Evolutionary conservation across 2,113 vertebrate species (phyloP).

Genomic region (Progne subis): DNA sequence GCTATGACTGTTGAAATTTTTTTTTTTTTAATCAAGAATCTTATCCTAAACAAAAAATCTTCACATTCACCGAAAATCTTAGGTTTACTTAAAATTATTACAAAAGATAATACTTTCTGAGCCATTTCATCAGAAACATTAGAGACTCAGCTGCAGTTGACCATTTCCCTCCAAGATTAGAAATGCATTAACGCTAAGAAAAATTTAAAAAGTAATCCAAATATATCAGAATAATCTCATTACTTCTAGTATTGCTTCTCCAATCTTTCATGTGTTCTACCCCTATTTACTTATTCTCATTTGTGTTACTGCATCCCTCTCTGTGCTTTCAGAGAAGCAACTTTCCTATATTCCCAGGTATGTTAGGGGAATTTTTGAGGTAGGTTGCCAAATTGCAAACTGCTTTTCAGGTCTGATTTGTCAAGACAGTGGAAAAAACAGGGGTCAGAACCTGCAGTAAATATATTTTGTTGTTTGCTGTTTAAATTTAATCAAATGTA

Average conservation of each 20-base stretch:
- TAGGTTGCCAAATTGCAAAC: neutral
- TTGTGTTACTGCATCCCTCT: neutral
- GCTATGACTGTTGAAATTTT: neutral
- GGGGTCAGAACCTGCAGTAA: neutral
- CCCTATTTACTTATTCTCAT: neutral
- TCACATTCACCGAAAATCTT: neutral
- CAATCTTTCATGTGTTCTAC: neutral
- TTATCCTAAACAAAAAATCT: neutral
- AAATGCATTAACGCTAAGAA: neutral
- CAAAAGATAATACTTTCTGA: neutral
- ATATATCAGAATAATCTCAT: neutral
- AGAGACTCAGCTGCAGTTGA: neutral
- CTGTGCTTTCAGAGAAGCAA: neutral
- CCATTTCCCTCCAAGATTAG: neutral
- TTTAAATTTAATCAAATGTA: neutral
- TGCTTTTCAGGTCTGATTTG: neutral
- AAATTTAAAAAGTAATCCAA: neutral
- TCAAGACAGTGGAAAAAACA: neutral
- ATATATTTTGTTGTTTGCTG: neutral
- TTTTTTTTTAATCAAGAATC: neutral
- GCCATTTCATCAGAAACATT: neutral
- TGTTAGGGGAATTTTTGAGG: neutral
- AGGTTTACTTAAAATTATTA: neutral
- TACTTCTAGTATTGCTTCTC: fast-evolving
- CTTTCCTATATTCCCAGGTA: neutral